Evolutionary conservation across 2,888 invertebrate genomes (phyloP).

Genomic region (Phalera bucephala): DNA sequence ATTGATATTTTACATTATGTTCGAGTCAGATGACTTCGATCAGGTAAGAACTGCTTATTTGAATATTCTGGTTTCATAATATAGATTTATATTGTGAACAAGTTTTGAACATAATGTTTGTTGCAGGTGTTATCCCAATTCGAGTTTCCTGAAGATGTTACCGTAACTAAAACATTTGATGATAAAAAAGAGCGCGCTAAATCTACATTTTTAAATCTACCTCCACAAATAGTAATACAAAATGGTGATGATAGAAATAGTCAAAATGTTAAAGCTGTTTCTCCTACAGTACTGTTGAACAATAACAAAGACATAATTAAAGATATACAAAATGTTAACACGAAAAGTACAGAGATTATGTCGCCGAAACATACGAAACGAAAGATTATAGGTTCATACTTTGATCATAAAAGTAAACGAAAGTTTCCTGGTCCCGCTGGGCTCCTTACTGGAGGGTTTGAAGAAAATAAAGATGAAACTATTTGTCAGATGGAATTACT

Average conservation of each 20-base stretch:
- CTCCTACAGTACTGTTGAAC: background rate
- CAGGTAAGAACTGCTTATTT: constrained; percentile 45
- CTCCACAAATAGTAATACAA: background rate
- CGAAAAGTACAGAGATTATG: constrained; percentile 7
- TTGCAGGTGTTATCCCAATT: constrained; percentile 70
- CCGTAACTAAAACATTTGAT: constrained; percentile 4
- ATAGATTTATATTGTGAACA: background rate
- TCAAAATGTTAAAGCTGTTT: background rate
- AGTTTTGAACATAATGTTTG: background rate
- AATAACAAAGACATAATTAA: constrained; percentile 4
- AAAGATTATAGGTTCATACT: constrained; percentile 67
- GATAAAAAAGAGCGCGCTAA: constrained; percentile 5
- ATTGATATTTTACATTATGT: too few relatives aligned
- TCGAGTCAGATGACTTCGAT: constrained; percentile 75
- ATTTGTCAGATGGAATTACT: constrained; percentile 65
- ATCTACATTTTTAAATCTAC: constrained; percentile 4
- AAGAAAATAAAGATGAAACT: constrained; percentile 57
- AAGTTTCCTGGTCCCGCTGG: constrained; percentile 78
- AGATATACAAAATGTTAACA: constrained; percentile 1
- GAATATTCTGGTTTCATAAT: background rate
- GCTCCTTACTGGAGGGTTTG: constrained; percentile 55
- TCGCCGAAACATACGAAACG: constrained; percentile 63
- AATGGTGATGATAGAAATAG: too few relatives aligned
- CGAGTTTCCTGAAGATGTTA: constrained; percentile 53
- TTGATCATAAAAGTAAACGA: constrained; percentile 67